phyloP scores from a whole-genome alignment of 2,888 invertebrate species.

The Bruchidius siliquastri region DNA sequence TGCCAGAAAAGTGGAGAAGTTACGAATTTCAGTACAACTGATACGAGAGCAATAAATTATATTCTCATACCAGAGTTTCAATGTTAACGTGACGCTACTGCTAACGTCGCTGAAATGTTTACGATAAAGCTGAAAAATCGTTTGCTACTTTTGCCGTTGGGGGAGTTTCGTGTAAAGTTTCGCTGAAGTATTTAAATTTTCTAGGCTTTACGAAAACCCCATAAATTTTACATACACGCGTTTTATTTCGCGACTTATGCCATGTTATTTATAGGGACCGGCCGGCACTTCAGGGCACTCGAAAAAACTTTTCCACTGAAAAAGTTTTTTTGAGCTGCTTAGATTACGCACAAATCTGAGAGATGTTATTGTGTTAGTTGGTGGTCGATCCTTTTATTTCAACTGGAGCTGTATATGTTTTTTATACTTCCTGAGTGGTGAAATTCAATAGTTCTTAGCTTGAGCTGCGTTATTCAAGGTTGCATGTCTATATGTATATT shows the following conservation, averaged over 20 bases:
- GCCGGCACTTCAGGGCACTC: neutral
- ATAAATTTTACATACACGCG: slow-evolving; percentile 26
- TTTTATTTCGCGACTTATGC: slow-evolving; percentile 17
- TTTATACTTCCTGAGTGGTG: too few species aligned
- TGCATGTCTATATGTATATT: too few species aligned
- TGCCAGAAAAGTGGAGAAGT: neutral
- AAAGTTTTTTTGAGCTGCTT: neutral
- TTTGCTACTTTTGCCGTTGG: slow-evolving; percentile 14
- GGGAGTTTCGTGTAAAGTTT: slow-evolving; percentile 25
- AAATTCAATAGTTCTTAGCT: too few species aligned
- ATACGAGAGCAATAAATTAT: neutral
- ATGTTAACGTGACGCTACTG: neutral
- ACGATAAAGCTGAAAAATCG: slow-evolving; percentile 25
- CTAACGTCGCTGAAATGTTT: slow-evolving; percentile 18
- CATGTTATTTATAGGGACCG: slow-evolving; percentile 21
- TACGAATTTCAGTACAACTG: neutral
- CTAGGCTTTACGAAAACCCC: slow-evolving; percentile 17
- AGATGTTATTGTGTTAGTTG: neutral
- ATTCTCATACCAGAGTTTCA: neutral
- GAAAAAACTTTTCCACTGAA: neutral
- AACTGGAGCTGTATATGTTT: too few species aligned
- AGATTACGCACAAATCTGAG: neutral
- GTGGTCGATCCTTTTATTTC: neutral
- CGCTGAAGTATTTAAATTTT: slow-evolving; percentile 22
- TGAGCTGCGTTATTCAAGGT: too few species aligned